Evolutionary conservation across 2,888 invertebrate genomes (phyloP).

Genomic region (Caradrina clavipalpis): DNA sequence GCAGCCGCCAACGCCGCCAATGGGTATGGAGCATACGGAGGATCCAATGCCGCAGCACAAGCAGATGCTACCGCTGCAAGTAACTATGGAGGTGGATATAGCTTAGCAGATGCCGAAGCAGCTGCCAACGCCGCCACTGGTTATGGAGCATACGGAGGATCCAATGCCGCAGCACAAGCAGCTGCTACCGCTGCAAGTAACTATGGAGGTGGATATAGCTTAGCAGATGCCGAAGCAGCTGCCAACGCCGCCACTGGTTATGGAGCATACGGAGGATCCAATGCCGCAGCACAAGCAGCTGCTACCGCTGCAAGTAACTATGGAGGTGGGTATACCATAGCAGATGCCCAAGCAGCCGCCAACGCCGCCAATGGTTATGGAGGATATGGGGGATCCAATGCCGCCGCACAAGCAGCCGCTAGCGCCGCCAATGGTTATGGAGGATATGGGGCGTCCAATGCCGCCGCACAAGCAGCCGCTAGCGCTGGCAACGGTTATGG

Average conservation of each 20-base stretch:
- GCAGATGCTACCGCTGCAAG: slow-evolving; percentile 14
- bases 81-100: neutral
- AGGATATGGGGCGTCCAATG: no score
- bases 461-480: slow-evolving; percentile 9
- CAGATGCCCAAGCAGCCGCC: slow-evolving; percentile 17
- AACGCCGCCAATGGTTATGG: slow-evolving; percentile 7
- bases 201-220: neutral
- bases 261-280: no score
- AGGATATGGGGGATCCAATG: neutral
- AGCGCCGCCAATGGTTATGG: slow-evolving; percentile 15
- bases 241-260: slow-evolving; percentile 14
- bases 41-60: no score
- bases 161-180: slow-evolving; percentile 3
- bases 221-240: slow-evolving; percentile 17
- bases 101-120: slow-evolving; percentile 12
- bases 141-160: no score
- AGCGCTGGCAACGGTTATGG: neutral
- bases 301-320: neutral
- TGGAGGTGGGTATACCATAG: neutral
- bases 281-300: slow-evolving; percentile 9
- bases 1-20: slow-evolving; percentile 19
- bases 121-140: slow-evolving; percentile 15
- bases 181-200: slow-evolving; percentile 10
- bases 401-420: slow-evolving; percentile 20
- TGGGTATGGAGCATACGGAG: no score